These are phyloP conservation scores for Trichacis sp. DNA, from an alignment of 2,888 invertebrate genomes.

Conservation along the genomic window DNA sequence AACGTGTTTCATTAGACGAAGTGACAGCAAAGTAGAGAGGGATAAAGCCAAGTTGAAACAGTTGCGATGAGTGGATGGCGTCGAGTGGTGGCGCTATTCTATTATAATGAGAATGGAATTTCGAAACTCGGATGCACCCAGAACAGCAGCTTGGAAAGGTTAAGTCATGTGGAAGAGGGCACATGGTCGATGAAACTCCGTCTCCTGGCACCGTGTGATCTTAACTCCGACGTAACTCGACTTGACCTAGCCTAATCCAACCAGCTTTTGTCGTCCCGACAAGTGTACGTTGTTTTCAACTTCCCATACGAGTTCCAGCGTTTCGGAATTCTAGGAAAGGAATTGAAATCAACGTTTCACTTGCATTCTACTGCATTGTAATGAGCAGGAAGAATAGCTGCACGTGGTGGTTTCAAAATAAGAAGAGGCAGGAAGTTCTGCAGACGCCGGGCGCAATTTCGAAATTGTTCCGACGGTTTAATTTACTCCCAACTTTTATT, in stretches of 20 bases:
- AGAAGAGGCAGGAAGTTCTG: background rate
- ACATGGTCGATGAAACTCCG: slow-evolving; percentile 44
- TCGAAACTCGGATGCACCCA: slow-evolving; percentile 29
- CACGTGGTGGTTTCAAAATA: background rate
- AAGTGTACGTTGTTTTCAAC: slow-evolving; percentile 33
- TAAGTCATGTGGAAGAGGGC: slow-evolving; percentile 47
- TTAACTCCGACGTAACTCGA: slow-evolving; percentile 43
- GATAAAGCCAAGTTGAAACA: slow-evolving; percentile 18
- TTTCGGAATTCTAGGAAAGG: slow-evolving; percentile 33
- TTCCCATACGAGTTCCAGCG: slow-evolving; percentile 35
- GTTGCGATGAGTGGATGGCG: slow-evolving; percentile 25
- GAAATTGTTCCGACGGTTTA: no score
- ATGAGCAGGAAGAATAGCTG: slow-evolving; percentile 2
- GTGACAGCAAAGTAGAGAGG: background rate
- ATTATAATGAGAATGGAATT: slow-evolving; percentile 43
- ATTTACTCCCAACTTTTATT: no score
- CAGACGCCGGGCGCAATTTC: slow-evolving; percentile 14
- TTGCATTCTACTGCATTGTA: slow-evolving; percentile 19
- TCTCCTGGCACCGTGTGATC: slow-evolving; percentile 39
- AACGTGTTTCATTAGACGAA: slow-evolving; percentile 15
- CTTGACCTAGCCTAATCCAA: slow-evolving; percentile 41
- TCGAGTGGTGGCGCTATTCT: slow-evolving; percentile 35
- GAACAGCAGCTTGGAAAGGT: slow-evolving; percentile 37
- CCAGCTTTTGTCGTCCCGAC: slow-evolving; percentile 39
- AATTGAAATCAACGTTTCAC: slow-evolving; percentile 38